Evolutionary conservation across 30 jellyfish, hydroid and myxozoan species (phyloP).

Genomic region (Aurelia sp.): DNA sequence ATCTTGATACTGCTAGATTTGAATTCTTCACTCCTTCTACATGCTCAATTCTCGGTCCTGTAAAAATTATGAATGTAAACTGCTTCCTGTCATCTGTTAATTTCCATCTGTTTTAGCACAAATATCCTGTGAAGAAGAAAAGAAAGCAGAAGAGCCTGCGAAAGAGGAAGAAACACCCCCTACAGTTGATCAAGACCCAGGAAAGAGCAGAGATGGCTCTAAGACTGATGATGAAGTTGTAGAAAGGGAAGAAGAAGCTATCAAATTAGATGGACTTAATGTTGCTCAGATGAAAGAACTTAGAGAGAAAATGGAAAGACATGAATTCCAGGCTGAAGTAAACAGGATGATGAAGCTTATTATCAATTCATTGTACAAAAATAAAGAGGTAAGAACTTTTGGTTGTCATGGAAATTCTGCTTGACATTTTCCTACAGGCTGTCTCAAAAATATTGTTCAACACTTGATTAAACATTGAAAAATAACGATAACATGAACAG

Average conservation of each 20-base stretch:
- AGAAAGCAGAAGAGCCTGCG: constrained; percentile 35
- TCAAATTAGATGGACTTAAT: constrained; percentile 97
- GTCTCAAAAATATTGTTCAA: too few species aligned
- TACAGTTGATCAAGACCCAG: constrained; percentile 92
- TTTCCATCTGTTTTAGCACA: constrained; percentile 15
- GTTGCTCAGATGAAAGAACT: constrained; percentile 98
- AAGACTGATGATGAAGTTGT: constrained; percentile 99
- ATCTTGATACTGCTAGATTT: too few species aligned
- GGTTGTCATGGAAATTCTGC: not conserved
- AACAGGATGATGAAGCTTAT: constrained; percentile 99
- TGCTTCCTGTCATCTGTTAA: not conserved
- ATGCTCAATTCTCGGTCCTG: too few species aligned
- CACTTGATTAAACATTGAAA: too few species aligned
- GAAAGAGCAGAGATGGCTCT: constrained; percentile 99
- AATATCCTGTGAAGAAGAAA: constrained; percentile 55
- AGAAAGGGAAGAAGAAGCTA: constrained; percentile 98
- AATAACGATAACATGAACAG: too few species aligned
- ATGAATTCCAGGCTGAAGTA: constrained; percentile 98
- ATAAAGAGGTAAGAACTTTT: constrained; percentile 89
- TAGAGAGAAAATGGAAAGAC: constrained; percentile 95
- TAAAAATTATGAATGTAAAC: too few species aligned
- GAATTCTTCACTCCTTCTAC: too few species aligned
- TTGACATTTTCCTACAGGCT: not conserved
- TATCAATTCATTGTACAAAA: constrained; percentile 96
- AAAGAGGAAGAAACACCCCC: constrained; percentile 72